Evolutionary conservation across 2,888 invertebrate species (phyloP).

Genomic region (Rapana venosa): DNA sequence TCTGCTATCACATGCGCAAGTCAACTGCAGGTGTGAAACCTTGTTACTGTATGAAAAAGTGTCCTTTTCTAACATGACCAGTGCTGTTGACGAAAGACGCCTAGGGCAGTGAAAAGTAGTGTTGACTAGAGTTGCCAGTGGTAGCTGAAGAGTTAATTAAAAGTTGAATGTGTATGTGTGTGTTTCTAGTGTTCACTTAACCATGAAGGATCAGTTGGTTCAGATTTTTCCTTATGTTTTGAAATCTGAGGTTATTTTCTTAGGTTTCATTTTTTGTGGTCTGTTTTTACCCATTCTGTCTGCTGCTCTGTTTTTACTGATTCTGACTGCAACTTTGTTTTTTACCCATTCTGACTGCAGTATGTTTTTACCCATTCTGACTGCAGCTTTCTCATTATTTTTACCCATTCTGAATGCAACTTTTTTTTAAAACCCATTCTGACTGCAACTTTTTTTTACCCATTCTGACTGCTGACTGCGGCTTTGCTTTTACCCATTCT

Average conservation of each 20-base stretch:
- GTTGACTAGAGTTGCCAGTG: no score
- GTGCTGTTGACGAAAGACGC: no score
- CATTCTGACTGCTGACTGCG: not conserved
- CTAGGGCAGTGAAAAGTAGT: no score
- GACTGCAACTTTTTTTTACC: not conserved
- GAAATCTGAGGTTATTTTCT: not conserved
- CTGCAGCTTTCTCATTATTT: not conserved
- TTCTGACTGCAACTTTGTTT: not conserved
- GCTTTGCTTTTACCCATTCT: not conserved
- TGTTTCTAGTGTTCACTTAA: not conserved
- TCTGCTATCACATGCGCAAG: no score
- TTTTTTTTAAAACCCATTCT: not conserved
- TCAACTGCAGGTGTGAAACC: no score
- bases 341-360: not conserved
- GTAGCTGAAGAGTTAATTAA: no score
- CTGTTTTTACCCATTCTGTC: no score
- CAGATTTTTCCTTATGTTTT: not conserved
- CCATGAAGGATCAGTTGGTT: not conserved
- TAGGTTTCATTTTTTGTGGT: not conserved
- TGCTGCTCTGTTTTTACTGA: no score
- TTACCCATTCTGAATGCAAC: no score
- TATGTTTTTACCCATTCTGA: not conserved
- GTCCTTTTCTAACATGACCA: no score
- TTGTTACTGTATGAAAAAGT: no score
- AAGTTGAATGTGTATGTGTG: not conserved